These are phyloP conservation scores for Oxytorus armatus DNA, from an alignment of 2,888 invertebrate species.

Conservation along the genomic window DNA sequence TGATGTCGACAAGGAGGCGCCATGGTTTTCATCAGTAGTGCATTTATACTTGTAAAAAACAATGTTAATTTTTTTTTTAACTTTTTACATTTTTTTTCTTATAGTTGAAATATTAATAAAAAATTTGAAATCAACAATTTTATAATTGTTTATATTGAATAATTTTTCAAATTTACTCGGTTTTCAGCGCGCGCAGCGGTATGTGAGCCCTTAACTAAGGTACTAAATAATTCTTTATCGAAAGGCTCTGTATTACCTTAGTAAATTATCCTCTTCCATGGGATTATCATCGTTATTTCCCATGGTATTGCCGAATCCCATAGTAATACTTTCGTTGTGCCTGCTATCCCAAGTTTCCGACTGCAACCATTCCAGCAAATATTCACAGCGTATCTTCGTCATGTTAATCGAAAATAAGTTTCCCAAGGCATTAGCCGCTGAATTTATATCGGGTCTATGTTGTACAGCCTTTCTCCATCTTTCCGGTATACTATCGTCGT, in stretches of 20 bases:
- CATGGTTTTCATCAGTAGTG: no score
- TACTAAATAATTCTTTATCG: no score
- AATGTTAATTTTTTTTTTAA: no score
- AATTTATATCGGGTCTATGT: conserved; percentile 85
- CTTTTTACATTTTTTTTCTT: no score
- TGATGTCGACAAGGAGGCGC: no score
- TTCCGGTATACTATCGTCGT: conserved; percentile 84
- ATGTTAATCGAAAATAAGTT: conserved; percentile 83
- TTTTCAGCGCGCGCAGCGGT: no score
- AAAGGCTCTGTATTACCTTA: conserved; percentile 71
- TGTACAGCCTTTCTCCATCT: conserved; percentile 78
- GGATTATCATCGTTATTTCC: conserved; percentile 62
- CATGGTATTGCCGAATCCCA: conserved; percentile 66
- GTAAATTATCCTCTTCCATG: conserved; percentile 75
- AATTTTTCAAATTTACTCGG: no score
- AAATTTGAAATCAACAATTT: no score
- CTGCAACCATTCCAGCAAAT: conserved; percentile 83
- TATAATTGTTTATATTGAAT: no score
- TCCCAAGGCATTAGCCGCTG: conserved; percentile 84
- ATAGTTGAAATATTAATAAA: no score
- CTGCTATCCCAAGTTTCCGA: conserved; percentile 70
- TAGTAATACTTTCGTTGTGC: conserved; percentile 75
- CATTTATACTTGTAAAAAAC: no score
- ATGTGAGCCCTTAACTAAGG: no score
- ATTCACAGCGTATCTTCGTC: conserved; percentile 80